Evolutionary conservation across 2,797 vertebrate genomes (phyloP), one percentile per base, ranked within the genome.

Genomic region (Urocyon cinereoargenteus): DNA sequence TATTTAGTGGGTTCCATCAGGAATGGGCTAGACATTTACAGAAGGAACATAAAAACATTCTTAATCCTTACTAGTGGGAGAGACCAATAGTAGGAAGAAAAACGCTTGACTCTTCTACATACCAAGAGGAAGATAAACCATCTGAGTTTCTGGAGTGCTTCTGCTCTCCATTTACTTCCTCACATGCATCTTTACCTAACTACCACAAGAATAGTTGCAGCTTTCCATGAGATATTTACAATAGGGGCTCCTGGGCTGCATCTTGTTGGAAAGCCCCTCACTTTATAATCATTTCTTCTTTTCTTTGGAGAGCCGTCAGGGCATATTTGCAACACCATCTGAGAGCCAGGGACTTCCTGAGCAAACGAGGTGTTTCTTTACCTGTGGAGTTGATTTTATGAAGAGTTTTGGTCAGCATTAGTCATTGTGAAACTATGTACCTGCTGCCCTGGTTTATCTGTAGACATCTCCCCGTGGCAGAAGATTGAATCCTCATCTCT

Each of bases 361-460:
- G 66, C 1, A 8, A 94, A 85, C 11, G 22, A 82, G 85, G 28
- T 90, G 49, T 24, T 19, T 86, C 75, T 97, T 93, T 93, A 81
- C 96, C 86, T 89, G 88, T 10, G 34, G 77, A 95, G 87, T 18
- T 94, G 78, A 90, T 93, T 96, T 97, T 94, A 91, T 95, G 92
- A 92, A 97, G 85, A 90, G 87, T 94, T 96, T 96, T 95, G 86
- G 93, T 96, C 85, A 84, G 78, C 88, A 66, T 97, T 86, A 94
- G 81, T 97, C 92, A 97, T 51, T 72, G 53, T 85, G 66, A 86
- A 96, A 53, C 87, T 83, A 77, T 94, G 81, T 92, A 64, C 78
- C 53, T 79, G 51, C 92, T 89, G 82, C n/a, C 73, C 77, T 94
- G 90, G 55, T 94, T 96, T 96, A 86, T 97, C 91, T 90, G 0